Evolutionary conservation across 2,797 vertebrate species (phyloP), one percentile per base, ranked within the genome.

Genomic region (Prunella strophiata): DNA sequence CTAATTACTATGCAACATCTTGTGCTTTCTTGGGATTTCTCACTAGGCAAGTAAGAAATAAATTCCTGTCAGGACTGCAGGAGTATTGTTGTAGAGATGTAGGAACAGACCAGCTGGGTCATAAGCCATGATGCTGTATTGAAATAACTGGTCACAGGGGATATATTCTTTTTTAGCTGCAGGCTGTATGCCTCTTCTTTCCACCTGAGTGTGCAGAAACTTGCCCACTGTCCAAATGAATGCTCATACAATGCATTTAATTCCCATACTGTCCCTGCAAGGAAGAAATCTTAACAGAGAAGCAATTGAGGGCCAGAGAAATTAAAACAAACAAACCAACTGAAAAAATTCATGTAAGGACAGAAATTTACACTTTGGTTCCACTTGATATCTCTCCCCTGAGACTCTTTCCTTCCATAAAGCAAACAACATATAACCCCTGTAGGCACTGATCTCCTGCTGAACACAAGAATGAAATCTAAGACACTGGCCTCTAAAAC

Each of bases 1-100:
- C 74, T 92, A 96, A 96, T 95, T 95, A 96, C 57, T 79, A 73
- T 85, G 73, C 77, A 93, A 79, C 85, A 91, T 92, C 89, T 83
- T 89, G 71, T 71, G 83, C 80, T 85, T 92, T 71, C 85, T 91
- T 93, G 91, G 91, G 88, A 93, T 83, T 95, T 93, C 79, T 93
- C 73, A 77, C 63, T 82, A 72, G 63, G 79, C 95, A 92, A 96
- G 88, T 65, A 93, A 88, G 86, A 89, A 96, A 94, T 85, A 93
- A 94, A 94, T 85, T 79, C 59, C 65, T 94, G 85, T 87, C 93
- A 90, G 77, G 82, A 75, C 76, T 87, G 82, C 38, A 93, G 43
- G 36, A 90, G 76, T 88, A 77, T 47, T 68, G 34, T 65, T 63
- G 45, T 47, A 85, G 70, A 85, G n/a, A 83, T 76, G 75, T 80